These are phyloP conservation scores for Amphipoea oculea DNA, from an alignment of 2,888 invertebrate genomes.

Conservation along the genomic window DNA sequence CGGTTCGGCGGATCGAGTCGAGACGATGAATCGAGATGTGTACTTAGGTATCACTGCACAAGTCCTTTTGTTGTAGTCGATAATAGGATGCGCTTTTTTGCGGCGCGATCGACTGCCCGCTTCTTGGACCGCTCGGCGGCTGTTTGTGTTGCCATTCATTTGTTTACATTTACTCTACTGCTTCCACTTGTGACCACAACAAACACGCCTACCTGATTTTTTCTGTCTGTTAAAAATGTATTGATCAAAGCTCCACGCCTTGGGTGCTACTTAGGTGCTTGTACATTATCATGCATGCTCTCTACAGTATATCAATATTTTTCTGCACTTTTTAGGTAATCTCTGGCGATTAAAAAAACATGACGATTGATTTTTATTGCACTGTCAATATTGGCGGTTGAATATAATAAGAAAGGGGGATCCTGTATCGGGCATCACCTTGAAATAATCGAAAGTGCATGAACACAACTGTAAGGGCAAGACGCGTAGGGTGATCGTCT, in stretches of 20 bases:
- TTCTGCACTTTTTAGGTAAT: constrained; percentile 7
- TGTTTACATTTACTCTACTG: constrained; percentile 77
- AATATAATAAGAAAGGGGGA: constrained; percentile 56
- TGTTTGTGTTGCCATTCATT: constrained; percentile 71
- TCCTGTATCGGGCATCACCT: constrained; percentile 74
- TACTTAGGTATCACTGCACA: constrained; percentile 91
- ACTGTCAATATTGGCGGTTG: constrained; percentile 29
- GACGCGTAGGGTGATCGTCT: constrained; percentile 84
- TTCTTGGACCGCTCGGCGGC: constrained; percentile 74
- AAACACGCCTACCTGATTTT: constrained; percentile 67
- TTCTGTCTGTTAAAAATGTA: constrained; percentile 58
- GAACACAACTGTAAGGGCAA: constrained; percentile 80
- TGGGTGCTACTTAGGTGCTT: constrained; percentile 15
- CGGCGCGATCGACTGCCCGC: constrained; percentile 84
- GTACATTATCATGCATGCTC: constrained; percentile 28
- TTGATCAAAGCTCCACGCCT: constrained; percentile 56
- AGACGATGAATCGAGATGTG: constrained; percentile 91
- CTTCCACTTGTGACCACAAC: constrained; percentile 67
- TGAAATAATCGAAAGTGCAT: constrained; percentile 83
- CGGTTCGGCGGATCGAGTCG: constrained; percentile 89
- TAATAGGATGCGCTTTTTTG: constrained; percentile 90
- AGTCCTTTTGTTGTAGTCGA: constrained; percentile 91
- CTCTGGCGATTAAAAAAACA: neutral
- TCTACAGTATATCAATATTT: neutral
- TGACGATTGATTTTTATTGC: constrained; percentile 23